These are phyloP conservation scores for Colinus virginianus DNA, from an alignment of 2,113 vertebrate species.

Conservation along the genomic window DNA sequence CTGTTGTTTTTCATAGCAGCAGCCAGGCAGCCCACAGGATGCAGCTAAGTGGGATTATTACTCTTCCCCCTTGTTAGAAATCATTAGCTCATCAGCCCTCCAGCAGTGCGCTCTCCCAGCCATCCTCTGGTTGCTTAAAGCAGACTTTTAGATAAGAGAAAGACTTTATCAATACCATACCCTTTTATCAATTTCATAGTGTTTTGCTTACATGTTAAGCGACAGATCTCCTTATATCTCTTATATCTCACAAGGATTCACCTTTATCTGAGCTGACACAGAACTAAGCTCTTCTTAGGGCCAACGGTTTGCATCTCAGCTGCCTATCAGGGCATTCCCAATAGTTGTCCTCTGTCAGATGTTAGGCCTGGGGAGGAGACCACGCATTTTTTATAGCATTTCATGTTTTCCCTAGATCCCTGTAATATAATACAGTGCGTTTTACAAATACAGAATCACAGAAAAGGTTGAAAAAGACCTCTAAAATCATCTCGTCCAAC, in stretches of 20 bases:
- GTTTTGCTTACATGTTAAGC: not conserved
- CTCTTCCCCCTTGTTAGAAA: slow-evolving; percentile 34
- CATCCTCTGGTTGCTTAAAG: not conserved
- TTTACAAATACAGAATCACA: not conserved
- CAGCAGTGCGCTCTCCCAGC: not conserved
- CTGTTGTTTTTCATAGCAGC: not conserved
- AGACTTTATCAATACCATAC: not conserved
- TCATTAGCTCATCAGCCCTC: not conserved
- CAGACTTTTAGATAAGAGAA: not conserved
- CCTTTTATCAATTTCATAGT: not conserved
- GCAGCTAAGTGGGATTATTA: slow-evolving; percentile 42
- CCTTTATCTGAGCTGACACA: not conserved
- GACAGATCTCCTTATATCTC: not conserved
- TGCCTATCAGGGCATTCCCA: not conserved
- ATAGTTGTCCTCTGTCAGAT: not conserved
- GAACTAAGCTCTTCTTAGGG: not conserved
- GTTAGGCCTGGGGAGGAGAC: not conserved
- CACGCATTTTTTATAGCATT: not conserved
- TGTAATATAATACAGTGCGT: not conserved
- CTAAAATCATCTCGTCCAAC: too few relatives aligned
- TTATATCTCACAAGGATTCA: accelerated
- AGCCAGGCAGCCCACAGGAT: not conserved
- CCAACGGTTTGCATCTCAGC: not conserved
- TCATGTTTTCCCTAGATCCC: not conserved
- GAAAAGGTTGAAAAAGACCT: too few relatives aligned